These are phyloP conservation scores for Chiloscyllium plagiosum DNA, from an alignment of 2,113 vertebrate species.

Conservation along the genomic window DNA sequence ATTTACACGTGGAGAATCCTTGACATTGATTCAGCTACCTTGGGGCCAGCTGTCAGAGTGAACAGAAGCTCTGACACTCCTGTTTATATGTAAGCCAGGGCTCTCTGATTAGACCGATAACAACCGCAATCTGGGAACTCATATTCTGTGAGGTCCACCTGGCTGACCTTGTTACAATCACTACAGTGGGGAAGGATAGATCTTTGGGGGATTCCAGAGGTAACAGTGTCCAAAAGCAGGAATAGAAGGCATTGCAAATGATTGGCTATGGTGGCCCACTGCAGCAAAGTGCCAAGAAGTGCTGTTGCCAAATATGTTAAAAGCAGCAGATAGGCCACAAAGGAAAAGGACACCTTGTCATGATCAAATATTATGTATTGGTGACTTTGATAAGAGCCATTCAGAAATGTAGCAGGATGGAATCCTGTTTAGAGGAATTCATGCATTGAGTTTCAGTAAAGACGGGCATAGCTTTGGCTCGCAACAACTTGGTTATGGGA, in stretches of 20 bases:
- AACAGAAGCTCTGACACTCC: too few species aligned
- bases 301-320: neutral
- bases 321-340: neutral
- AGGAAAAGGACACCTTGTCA: neutral
- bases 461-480: neutral
- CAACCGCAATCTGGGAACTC: too few species aligned
- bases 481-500: neutral
- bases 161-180: too few species aligned
- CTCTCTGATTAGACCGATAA: too few species aligned
- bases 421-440: neutral
- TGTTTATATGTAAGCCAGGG: too few species aligned
- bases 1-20: too few species aligned
- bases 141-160: too few species aligned
- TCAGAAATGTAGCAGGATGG: neutral
- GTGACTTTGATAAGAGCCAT: neutral
- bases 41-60: too few species aligned
- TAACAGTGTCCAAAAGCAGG: neutral
- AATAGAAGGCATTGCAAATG: neutral
- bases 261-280: neutral
- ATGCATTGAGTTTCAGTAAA: neutral
- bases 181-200: neutral
- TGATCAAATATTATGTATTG: neutral
- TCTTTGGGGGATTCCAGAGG: neutral
- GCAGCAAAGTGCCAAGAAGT: neutral
- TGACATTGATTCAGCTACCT: too few species aligned